These are phyloP conservation scores for Idaea biselata DNA, from an alignment of 2,888 invertebrate species.

Conservation along the genomic window DNA sequence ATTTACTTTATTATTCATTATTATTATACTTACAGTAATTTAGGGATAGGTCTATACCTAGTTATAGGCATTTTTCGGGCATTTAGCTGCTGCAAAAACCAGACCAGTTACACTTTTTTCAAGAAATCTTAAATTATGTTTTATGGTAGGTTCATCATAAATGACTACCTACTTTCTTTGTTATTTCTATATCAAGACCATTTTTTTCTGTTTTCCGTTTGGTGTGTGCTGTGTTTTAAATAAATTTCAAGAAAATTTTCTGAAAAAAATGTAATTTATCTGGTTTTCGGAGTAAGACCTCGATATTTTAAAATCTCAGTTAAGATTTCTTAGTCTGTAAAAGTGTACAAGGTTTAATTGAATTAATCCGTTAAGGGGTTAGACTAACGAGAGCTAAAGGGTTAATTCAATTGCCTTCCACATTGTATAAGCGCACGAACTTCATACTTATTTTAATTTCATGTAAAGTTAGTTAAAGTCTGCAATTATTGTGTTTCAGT, in stretches of 20 bases:
- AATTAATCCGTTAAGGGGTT: constrained; percentile 2
- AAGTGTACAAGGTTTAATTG: background rate
- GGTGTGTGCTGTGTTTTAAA: too few species aligned
- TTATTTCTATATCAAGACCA: too few species aligned
- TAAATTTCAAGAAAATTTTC: background rate
- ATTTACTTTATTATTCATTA: background rate
- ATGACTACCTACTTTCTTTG: too few species aligned
- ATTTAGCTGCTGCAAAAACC: background rate
- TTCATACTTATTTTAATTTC: constrained; percentile 3
- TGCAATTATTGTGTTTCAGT: background rate
- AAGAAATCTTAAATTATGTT: background rate
- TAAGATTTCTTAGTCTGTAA: constrained; percentile 1
- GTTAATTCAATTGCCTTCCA: background rate
- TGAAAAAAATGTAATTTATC: background rate
- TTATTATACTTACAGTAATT: background rate
- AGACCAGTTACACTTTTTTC: background rate
- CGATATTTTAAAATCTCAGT: background rate
- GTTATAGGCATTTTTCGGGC: background rate
- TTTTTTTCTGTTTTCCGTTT: too few species aligned
- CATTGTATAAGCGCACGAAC: background rate
- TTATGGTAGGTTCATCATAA: too few species aligned
- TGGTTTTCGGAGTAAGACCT: background rate
- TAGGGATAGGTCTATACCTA: background rate
- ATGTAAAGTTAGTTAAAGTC: background rate
- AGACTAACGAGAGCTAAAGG: background rate